phyloP scores from a whole-genome alignment of 1,140 invertebrate species.

The Diorhabda carinulata region DNA sequence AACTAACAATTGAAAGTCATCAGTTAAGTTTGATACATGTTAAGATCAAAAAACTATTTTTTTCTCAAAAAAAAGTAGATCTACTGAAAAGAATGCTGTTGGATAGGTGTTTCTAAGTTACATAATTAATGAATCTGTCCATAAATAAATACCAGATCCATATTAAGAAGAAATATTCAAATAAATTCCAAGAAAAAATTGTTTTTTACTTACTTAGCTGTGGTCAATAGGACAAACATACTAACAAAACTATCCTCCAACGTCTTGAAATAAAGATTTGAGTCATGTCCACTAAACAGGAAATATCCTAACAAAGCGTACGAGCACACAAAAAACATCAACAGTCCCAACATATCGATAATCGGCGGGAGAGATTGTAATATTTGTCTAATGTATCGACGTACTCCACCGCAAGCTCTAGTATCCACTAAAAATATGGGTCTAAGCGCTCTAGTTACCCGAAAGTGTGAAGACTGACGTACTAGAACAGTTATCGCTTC shows the following conservation, averaged over 20 bases:
- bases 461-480: conserved; percentile 79
- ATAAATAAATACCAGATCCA: no score
- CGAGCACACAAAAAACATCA: conserved; percentile 82
- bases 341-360: conserved; percentile 79
- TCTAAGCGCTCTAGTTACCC: conserved; percentile 81
- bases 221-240: conserved; percentile 85
- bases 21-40: no score
- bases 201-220: conserved; percentile 72
- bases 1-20: no score
- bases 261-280: conserved; percentile 74
- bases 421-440: conserved; percentile 89
- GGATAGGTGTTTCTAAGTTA: no score
- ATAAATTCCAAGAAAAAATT: background rate
- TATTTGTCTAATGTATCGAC: conserved; percentile 70
- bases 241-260: conserved; percentile 82
- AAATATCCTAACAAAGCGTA: conserved; percentile 83
- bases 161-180: conserved; percentile 24
- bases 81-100: no score
- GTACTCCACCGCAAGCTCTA: conserved; percentile 72
- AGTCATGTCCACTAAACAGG: conserved; percentile 68
- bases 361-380: conserved; percentile 85
- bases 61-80: no score
- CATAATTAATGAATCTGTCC: no score
- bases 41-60: no score
- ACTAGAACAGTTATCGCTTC: conserved; percentile 79